Evolutionary conservation across 2,888 invertebrate species (phyloP).

Genomic region (Panzeria rudis): DNA sequence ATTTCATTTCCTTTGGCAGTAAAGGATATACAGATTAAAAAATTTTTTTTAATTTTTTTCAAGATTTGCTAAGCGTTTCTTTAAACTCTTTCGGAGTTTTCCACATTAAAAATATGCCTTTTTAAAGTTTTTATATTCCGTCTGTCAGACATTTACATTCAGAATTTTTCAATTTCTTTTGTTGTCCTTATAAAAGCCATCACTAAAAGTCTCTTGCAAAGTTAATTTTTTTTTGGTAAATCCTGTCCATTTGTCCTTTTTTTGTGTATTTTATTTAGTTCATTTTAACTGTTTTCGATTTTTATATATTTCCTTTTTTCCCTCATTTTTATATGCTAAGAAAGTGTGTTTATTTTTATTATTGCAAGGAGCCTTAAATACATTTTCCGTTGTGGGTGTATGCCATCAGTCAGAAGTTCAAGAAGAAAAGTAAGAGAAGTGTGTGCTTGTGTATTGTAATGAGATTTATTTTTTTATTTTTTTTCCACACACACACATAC

Average conservation of each 20-base stretch:
- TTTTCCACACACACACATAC: background rate
- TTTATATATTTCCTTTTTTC: constrained; percentile 28
- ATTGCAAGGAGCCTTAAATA: constrained; percentile 55
- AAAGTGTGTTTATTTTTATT: constrained; percentile 27
- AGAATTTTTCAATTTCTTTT: constrained; percentile 7
- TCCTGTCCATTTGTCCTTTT: constrained; percentile 38
- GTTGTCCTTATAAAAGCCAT: constrained; percentile 14
- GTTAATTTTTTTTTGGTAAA: constrained; percentile 21
- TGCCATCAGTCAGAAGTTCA: background rate
- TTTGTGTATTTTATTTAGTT: constrained; percentile 28
- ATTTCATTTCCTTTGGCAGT: too few relatives aligned
- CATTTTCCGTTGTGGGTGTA: constrained; percentile 28
- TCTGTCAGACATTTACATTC: constrained; percentile 17
- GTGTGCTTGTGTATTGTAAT: constrained; percentile 45
- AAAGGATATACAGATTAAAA: too few relatives aligned
- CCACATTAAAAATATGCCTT: background rate
- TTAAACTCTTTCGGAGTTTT: background rate
- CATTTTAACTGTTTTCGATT: constrained; percentile 54
- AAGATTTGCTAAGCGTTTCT: background rate
- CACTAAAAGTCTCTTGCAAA: constrained; percentile 26
- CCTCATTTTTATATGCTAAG: constrained; percentile 22
- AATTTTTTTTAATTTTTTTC: background rate
- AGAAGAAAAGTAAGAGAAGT: background rate
- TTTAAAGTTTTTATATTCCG: background rate
- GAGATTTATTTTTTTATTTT: constrained; percentile 52